phyloP scores from a whole-genome alignment of 2,113 vertebrate genomes.

The Leuciscus idus region DNA sequence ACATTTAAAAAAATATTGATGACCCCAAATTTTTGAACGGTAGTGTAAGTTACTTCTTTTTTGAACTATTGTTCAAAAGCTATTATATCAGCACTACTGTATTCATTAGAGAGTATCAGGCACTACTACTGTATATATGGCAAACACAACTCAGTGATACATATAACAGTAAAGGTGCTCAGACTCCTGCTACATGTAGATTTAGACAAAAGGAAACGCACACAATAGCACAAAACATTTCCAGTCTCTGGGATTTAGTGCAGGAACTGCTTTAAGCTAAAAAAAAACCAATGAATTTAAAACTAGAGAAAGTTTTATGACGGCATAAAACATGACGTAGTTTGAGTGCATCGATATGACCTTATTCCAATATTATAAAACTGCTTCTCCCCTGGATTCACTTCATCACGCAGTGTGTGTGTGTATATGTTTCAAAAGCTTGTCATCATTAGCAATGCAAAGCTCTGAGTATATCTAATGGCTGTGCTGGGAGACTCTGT shows the following conservation, averaged over 20 bases:
- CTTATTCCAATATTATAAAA: constrained; percentile 24
- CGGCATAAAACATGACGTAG: constrained; percentile 18
- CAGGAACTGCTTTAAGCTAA: neutral
- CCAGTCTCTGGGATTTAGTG: neutral
- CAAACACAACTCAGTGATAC: neutral
- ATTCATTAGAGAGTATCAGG: neutral
- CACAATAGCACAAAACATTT: neutral
- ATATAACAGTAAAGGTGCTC: neutral
- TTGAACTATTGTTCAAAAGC: no score
- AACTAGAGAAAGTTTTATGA: constrained; percentile 10
- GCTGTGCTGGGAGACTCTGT: constrained; percentile 28
- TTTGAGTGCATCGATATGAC: constrained; percentile 19
- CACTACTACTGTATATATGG: neutral
- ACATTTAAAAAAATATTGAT: no score
- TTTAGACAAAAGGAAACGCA: neutral
- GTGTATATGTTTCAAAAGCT: neutral
- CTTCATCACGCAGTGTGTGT: neutral
- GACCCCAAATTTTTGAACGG: no score
- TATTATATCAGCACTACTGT: no score
- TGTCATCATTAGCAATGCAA: constrained; percentile 44
- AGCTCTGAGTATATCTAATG: constrained; percentile 46
- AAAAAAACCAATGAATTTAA: constrained; percentile 15
- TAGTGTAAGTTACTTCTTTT: no score
- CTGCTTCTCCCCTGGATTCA: neutral
- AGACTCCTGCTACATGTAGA: neutral